phyloP scores from a whole-genome alignment of 2,797 vertebrate genomes.

The Botia almorhae region DNA sequence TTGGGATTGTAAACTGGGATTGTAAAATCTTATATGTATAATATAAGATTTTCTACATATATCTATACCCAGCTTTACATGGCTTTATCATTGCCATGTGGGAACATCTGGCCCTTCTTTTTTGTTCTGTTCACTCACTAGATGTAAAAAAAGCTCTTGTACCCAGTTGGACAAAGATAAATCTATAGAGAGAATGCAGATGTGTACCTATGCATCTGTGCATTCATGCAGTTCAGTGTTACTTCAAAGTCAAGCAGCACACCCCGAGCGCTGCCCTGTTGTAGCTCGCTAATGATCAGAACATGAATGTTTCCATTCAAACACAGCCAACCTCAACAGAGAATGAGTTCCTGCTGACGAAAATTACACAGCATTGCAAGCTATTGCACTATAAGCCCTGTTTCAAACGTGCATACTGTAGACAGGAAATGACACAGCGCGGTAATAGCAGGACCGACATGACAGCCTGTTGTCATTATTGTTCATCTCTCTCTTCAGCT shows the following conservation, averaged over 20 bases:
- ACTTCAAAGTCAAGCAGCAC: constrained; percentile 45
- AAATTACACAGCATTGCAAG: constrained; percentile 56
- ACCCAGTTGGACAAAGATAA: constrained; percentile 44
- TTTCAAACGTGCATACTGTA: constrained; percentile 35
- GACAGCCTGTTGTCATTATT: constrained; percentile 52
- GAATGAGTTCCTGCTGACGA: constrained; percentile 42
- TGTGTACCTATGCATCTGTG: constrained; percentile 5
- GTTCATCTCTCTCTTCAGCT: constrained; percentile 44
- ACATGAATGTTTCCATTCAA: constrained; percentile 51
- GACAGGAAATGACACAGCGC: constrained; percentile 27
- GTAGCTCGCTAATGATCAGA: constrained; percentile 55
- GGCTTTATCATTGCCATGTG: constrained; percentile 52
- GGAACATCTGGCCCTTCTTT: constrained; percentile 56
- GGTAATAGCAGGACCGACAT: constrained; percentile 46
- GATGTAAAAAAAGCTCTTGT: constrained; percentile 44
- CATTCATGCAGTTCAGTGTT: constrained; percentile 19
- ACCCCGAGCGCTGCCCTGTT: constrained; percentile 45
- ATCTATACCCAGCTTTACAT: background rate
- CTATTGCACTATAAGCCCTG: constrained; percentile 33
- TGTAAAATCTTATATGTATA: too few relatives aligned
- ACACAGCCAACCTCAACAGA: constrained; percentile 38
- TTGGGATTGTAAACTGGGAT: too few relatives aligned
- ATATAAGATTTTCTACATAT: background rate
- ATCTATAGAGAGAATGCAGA: constrained; percentile 45
- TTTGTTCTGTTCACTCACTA: constrained; percentile 46